A percentile compares a stretch with the other conserved stretches of the same genome.
Conservation (phyloP, 2,888 invertebrate species). For the Frankliniella intonsa region DNA sequence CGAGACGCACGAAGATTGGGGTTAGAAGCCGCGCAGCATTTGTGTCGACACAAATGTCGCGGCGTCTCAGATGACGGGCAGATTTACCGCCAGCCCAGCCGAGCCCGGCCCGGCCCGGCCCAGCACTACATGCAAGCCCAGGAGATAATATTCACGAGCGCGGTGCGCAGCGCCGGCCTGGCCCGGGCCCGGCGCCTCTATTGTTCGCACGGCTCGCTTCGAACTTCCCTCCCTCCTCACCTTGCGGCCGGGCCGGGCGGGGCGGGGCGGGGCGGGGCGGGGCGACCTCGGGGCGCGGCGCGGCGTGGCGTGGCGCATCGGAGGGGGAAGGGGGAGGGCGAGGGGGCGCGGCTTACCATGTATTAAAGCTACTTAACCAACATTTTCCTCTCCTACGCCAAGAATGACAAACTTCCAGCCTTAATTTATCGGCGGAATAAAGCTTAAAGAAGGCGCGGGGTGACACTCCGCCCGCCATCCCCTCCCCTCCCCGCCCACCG, state of each 20-base stretch:
- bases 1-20: no score
- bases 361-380: slow-evolving; percentile 24
- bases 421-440: not conserved
- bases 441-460: not conserved
- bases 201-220: not conserved
- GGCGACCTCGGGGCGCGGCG: not conserved
- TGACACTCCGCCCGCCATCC: not conserved
- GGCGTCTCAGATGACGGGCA: not conserved
- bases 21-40: not conserved
- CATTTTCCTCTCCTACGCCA: slow-evolving; percentile 15
- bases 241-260: not conserved
- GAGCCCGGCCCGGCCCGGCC: not conserved
- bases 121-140: not conserved
- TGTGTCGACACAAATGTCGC: not conserved
- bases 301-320: not conserved
- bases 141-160: slow-evolving; percentile 12
- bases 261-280: not conserved
- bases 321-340: not conserved
- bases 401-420: slow-evolving; percentile 23
- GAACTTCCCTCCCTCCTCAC: not conserved
- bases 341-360: slow-evolving; percentile 11
- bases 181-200: not conserved
- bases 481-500: no score
- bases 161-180: not conserved
- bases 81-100: not conserved